Base-by-base conservation (phyloP, 2,797 vertebrate species). In the Gastrophryne carolinensis region DNA sequence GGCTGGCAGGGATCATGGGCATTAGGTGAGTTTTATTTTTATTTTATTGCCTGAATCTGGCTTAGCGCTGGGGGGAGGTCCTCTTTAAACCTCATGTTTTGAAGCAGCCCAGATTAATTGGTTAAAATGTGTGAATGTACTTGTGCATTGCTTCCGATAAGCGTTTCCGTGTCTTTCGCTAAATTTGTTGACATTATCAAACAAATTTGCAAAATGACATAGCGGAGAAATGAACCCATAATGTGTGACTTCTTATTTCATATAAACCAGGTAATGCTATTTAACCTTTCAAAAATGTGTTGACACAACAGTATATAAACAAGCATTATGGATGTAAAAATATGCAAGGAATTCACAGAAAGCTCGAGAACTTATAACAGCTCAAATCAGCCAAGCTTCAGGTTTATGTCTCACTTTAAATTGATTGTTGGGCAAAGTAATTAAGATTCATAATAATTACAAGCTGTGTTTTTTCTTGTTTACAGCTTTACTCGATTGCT, bases 291-390 rank as follows among this genome's bases (percentile, higher is more conserved):
- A 15, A 62, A 62, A 72, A 52, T 10, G 30, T 53, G 57, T 19
- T 72, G 69, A 72, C 58, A 72, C 5, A 50, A 15, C 11, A 11
- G 41, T 72, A 37, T 62, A 72, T 62, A 49, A 62, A 62, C 69
- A 72, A 35, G 23, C 21, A 72, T 72, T 62, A 72, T 19, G 8
- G 61, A 72, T 72, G 69, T 39, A 72, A 72, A 71, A 62, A 58
- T 52, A 72, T 72, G 69, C 57, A 72, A 49, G 29, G 44, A 49
- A 26, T 56, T 47, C 19, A 29, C 30, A 15, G 35, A 19, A 29
- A 71, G 34, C 21, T 34, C 47, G 17, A 47, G 27, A 60, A 32
- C 39, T 49, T 49, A 32, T 23, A 47, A 3, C 15, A 29, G 23
- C 41, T 69, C 34, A 60, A 27, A 60, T 71, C 13, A 47, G 44